These are phyloP conservation scores for Prionace glauca DNA, from an alignment of 2,797 vertebrate species.

Conservation along the genomic window DNA sequence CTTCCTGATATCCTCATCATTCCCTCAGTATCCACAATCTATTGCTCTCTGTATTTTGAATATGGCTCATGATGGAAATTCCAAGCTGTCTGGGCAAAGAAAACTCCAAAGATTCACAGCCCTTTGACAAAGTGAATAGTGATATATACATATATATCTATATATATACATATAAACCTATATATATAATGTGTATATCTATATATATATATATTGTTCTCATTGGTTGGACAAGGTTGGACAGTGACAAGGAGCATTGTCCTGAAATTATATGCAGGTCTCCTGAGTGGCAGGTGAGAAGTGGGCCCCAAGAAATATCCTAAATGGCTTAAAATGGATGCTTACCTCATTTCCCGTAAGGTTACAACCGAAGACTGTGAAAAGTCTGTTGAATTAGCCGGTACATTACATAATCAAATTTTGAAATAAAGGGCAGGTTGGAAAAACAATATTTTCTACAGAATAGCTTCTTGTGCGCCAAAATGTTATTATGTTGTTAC, in stretches of 20 bases:
- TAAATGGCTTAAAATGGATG: background rate
- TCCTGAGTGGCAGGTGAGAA: background rate
- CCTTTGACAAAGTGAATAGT: background rate
- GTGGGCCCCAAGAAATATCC: background rate
- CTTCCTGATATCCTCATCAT: background rate
- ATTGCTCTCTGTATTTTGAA: background rate
- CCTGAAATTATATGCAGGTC: background rate
- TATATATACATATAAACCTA: too few relatives aligned
- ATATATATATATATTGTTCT: too few relatives aligned
- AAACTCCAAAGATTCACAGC: too few relatives aligned
- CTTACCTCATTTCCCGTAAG: background rate
- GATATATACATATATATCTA: too few relatives aligned
- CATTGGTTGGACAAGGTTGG: too few relatives aligned
- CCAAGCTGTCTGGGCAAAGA: too few relatives aligned
- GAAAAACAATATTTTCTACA: background rate
- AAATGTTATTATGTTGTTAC: background rate
- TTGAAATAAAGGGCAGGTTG: background rate
- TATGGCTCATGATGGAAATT: background rate
- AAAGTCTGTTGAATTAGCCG: background rate
- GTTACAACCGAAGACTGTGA: background rate
- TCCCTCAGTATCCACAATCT: background rate
- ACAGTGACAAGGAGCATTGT: background rate
- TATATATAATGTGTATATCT: too few relatives aligned
- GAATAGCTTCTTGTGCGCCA: background rate
- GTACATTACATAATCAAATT: background rate